Evolutionary conservation across 2,888 invertebrate genomes (phyloP), one percentile per base, ranked within the genome.

Genomic region (Caenorhabditis wallacei): DNA sequence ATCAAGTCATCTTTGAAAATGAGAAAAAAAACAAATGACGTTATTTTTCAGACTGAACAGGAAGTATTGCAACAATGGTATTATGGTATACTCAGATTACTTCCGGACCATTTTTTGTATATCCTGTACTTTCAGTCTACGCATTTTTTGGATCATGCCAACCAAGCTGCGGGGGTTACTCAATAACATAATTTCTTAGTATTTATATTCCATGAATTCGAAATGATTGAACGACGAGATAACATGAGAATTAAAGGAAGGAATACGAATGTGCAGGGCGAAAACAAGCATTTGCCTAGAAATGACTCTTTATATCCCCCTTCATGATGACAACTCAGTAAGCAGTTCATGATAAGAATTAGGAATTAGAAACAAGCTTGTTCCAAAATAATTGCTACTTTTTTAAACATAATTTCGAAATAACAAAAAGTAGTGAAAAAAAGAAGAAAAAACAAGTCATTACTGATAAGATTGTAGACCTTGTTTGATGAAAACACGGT

Each of bases 131-230:
- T 7, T 57, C 18, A 5, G n/a, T 57, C 10, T 57, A 26, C 30
- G 30, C 30, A 5, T 30, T 30, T 30, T 30, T 30, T 30, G 3
- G 22, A 35, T 37, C 24, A 35, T 8, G 0, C 30, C 2, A 48
- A 20, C 2, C 43, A 30, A 26, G 37, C 37, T n/a, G n/a, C 7
- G 26, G 26, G 35, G 37, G 13, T 22, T 61, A 26, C 59, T 40
- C 51, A 61, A 78, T 61, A 78, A 69, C 61, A 78, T 37, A 63
- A 63, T 78, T 69, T 53, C 63, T 70, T 20, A 54, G 69, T 78
- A 78, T 78, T 69, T 78, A 78, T 78, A 78, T 78, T 78, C 78
- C 78, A 78, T 78, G 78, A 78, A 78, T 78, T 78, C 11, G 56
- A 53, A 78, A 78, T 78, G 69, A 78, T 78, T 78, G 78, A 78